These are phyloP conservation scores for Cyanistes caeruleus DNA, from an alignment of 2,113 vertebrate genomes.

Conservation along the genomic window DNA sequence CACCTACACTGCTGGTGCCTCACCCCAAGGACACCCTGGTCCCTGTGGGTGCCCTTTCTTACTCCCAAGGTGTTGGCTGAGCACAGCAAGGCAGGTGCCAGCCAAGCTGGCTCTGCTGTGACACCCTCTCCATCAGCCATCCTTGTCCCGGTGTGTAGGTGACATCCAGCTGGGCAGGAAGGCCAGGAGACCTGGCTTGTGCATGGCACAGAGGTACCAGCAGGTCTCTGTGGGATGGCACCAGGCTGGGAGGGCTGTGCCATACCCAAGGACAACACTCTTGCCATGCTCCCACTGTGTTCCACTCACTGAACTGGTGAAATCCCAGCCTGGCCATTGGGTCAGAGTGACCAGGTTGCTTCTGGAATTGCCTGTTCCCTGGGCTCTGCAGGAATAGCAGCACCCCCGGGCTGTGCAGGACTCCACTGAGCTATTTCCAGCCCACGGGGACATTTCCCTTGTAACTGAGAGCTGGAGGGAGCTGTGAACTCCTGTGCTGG, in stretches of 20 bases:
- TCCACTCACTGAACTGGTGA: rapidly evolving
- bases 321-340: rapidly evolving
- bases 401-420: background rate
- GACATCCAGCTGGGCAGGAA: background rate
- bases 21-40: rapidly evolving
- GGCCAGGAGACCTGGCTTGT: rapidly evolving
- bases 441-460: background rate
- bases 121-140: background rate
- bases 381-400: background rate
- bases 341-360: background rate
- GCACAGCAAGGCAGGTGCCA: background rate
- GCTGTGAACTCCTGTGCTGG: rapidly evolving
- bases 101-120: background rate
- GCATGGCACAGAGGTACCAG: background rate
- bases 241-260: background rate
- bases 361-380: background rate
- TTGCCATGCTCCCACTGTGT: rapidly evolving
- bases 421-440: background rate
- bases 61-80: background rate
- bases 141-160: background rate
- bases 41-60: background rate
- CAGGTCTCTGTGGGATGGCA: rapidly evolving
- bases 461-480: background rate
- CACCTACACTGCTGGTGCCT: background rate
- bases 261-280: background rate